A percentile compares a stretch with the other conserved stretches of the same genome.
Conservation (phyloP, 1,140 invertebrate species). For the Eciton burchellii region DNA sequence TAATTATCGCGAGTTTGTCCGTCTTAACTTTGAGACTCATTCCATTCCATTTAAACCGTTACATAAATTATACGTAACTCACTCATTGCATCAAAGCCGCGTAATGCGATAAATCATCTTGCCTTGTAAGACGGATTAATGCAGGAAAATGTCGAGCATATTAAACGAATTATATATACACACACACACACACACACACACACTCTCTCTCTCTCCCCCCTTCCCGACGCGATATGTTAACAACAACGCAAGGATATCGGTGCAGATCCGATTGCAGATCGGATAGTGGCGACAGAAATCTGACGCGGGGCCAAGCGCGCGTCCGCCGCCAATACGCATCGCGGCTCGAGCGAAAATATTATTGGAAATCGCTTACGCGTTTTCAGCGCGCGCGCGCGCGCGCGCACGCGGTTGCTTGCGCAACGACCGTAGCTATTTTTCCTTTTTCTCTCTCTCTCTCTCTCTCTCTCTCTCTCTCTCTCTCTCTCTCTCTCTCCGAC, state of each 20-base stretch:
- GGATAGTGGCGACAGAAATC: slow-evolving; percentile 41
- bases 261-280: slow-evolving; percentile 48
- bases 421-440: slow-evolving; percentile 16
- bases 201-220: background rate
- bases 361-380: slow-evolving; percentile 59
- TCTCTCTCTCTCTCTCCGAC: too few relatives aligned
- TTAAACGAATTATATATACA: background rate
- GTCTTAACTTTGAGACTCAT: too few relatives aligned
- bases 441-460: too few relatives aligned
- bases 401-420: slow-evolving; percentile 29
- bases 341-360: slow-evolving; percentile 54
- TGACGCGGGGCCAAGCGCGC: slow-evolving; percentile 54
- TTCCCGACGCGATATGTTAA: slow-evolving; percentile 35
- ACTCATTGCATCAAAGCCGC: background rate
- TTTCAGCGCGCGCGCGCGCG: slow-evolving; percentile 32
- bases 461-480: too few relatives aligned
- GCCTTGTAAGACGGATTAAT: background rate
- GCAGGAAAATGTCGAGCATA: background rate
- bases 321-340: slow-evolving; percentile 58
- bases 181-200: too few relatives aligned
- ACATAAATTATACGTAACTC: background rate
- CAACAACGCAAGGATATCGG: slow-evolving; percentile 52
- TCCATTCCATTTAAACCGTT: too few relatives aligned
- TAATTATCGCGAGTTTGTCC: too few relatives aligned
- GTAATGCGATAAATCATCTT: background rate